Percentiles rank a stretch among this genome's conserved stretches.
phyloP scores from a whole-genome alignment of 2,888 invertebrate species.

The Frankliniella fusca region DNA sequence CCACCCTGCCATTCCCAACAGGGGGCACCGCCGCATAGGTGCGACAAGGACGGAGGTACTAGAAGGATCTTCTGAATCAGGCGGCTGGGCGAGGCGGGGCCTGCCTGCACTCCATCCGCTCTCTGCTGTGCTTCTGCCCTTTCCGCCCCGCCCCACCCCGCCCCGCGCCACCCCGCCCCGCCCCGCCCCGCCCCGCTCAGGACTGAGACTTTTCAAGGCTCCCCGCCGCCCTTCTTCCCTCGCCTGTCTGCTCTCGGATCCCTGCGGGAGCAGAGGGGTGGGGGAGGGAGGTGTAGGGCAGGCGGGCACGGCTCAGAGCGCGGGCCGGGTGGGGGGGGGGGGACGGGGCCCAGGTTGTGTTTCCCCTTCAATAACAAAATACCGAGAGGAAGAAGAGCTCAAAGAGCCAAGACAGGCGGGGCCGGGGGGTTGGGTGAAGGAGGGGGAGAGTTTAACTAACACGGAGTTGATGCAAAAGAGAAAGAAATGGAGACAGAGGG shows the following conservation, averaged over 20 bases:
- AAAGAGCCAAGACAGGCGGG: no score
- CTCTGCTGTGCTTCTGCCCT: no score
- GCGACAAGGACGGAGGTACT: no score
- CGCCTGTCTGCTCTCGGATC: not conserved
- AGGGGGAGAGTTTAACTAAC: no score
- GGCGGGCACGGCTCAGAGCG: not conserved
- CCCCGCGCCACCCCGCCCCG: not conserved
- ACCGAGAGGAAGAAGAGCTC: not conserved
- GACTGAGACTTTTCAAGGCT: not conserved
- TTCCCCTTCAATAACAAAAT: not conserved
- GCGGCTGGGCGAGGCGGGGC: no score
- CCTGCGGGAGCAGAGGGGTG: not conserved
- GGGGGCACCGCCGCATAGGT: no score
- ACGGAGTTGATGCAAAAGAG: no score
- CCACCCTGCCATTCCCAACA: no score
- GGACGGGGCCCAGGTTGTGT: not conserved
- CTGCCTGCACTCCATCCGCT: no score
- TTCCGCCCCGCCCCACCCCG: not conserved
- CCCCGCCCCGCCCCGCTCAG: not conserved
- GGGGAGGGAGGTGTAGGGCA: not conserved
- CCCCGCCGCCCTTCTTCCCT: not conserved
- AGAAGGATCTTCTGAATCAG: no score
- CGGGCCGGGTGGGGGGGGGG: not conserved
- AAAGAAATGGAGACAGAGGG: no score
- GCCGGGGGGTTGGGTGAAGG: no score